Evolutionary conservation across 2,113 vertebrate species (phyloP), one percentile per base, ranked within the genome.

Genomic region (Oenanthe melanoleuca): DNA sequence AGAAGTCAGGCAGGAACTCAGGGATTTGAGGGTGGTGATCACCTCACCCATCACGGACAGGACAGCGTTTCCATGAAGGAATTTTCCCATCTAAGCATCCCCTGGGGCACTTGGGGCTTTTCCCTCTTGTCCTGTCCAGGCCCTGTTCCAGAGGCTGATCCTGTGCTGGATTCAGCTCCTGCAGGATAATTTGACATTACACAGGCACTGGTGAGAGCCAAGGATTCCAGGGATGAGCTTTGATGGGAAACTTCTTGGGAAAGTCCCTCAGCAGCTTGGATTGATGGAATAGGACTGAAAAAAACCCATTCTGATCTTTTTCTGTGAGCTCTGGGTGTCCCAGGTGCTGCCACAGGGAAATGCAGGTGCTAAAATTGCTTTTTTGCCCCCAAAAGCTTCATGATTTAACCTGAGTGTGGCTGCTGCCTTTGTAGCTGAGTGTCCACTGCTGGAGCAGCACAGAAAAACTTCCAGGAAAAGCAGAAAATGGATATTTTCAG

Each of bases 331-430:
- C 31, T 1, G 8, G 37, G 23, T 17, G 31, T 9, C 34, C 91
- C 47, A n/a, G 24, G 9, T 0, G 25, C 34, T 67, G 81, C 55
- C 34, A 4, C 10, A 1, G 8, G 53, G 29, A 33, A 3, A 28
- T 2, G 17, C 0, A 10, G 12, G 4, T 8, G 47, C 20, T 29
- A 21, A 79, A 53, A 57, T 50, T 7, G 7, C 10, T n/a, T 31
- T 64, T 24, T 5, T 29, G 6, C 12, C 53, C 31, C 0, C 3
- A 5, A 6, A 49, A 40, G 2, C 26, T 4, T 29, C 11, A 1
- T 0, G 3, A 1, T 44, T 12, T 4, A 1, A 13, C 33, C 1
- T 12, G 13, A 0, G 11, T 6, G 45, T 7, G 37, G 66, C 67
- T 55, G 50, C 13, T 26, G 18, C 28, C 20, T 59, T 14, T 5